Evolutionary conservation across 2,888 invertebrate species (phyloP).

Genomic region (Hyles lineata): DNA sequence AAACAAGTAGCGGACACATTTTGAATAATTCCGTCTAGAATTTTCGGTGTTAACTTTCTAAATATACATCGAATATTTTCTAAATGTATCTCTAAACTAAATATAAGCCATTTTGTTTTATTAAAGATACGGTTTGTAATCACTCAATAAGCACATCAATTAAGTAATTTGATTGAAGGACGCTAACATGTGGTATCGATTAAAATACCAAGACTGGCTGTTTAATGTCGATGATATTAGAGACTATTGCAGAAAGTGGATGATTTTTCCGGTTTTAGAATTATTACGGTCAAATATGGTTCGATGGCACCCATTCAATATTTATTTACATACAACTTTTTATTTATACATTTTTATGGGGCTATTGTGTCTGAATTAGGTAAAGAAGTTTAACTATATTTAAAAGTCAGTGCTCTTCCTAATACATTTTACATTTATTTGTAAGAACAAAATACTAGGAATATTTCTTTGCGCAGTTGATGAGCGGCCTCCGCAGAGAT

Average conservation of each 20-base stretch:
- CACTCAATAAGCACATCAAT: background rate
- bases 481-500: slow-evolving; percentile 10
- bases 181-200: background rate
- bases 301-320: too few relatives aligned
- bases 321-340: too few relatives aligned
- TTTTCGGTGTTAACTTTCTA: slow-evolving; percentile 7
- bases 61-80: background rate
- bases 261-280: background rate
- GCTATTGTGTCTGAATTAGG: too few relatives aligned
- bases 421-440: too few relatives aligned
- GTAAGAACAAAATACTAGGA: background rate
- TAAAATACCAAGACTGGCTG: slow-evolving; percentile 1
- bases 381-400: too few relatives aligned
- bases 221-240: background rate
- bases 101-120: background rate
- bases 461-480: background rate
- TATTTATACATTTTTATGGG: too few relatives aligned
- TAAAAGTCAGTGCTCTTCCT: too few relatives aligned
- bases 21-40: slow-evolving; percentile 20
- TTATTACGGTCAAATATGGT: background rate
- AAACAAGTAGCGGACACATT: slow-evolving; percentile 2
- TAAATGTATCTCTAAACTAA: background rate
- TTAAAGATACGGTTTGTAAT: too few relatives aligned
- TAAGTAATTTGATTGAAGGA: background rate
- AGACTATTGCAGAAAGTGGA: background rate